Conservation (phyloP, 2,888 invertebrate genomes). For the Chrysolina americana region DNA sequence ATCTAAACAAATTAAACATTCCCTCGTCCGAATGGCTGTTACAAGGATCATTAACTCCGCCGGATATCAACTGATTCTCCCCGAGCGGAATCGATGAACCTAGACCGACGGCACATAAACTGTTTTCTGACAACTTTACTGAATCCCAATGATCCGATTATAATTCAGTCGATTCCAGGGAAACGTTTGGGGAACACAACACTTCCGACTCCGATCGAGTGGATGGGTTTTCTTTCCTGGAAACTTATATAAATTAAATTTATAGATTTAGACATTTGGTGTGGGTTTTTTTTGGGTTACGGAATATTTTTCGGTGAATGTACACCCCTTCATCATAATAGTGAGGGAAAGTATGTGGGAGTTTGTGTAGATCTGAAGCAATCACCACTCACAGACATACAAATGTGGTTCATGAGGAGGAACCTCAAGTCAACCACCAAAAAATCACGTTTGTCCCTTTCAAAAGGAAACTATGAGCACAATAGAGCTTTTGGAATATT, state of each 20-base stretch:
- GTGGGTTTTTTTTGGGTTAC: no score
- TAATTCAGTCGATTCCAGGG: slow-evolving; percentile 35
- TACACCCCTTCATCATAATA: no score
- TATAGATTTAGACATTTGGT: no score
- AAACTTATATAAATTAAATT: background rate
- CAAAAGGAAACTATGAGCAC: no score
- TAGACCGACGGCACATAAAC: slow-evolving; percentile 36
- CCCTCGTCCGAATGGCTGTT: slow-evolving; percentile 48
- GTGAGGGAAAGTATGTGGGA: no score
- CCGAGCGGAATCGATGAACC: slow-evolving; percentile 32
- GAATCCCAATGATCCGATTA: slow-evolving; percentile 36
- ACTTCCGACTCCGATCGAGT: slow-evolving; percentile 20
- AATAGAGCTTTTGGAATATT: no score
- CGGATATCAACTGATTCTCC: slow-evolving; percentile 47
- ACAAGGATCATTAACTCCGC: slow-evolving; percentile 51
- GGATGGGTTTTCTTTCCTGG: background rate
- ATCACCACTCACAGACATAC: no score
- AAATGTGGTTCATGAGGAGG: no score
- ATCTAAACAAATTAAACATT: slow-evolving; percentile 52
- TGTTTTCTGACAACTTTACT: slow-evolving; percentile 39
- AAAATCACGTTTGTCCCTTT: no score
- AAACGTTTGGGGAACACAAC: slow-evolving; percentile 29
- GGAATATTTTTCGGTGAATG: no score
- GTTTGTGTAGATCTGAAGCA: no score
- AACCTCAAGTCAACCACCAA: no score